phyloP scores from a whole-genome alignment of 2,797 vertebrate species.

The Phrynocephalus forsythii region DNA sequence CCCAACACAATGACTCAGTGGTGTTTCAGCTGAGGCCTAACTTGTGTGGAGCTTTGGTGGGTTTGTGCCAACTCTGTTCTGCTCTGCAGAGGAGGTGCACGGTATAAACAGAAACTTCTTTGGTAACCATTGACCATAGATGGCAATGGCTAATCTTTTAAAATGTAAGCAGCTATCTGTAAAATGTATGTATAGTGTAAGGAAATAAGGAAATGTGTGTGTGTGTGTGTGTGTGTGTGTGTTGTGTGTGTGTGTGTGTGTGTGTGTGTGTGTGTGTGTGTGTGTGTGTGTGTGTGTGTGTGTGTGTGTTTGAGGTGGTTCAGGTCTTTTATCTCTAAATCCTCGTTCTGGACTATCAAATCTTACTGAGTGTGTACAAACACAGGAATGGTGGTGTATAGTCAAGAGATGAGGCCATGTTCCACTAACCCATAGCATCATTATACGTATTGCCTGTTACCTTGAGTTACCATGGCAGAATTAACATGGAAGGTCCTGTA shows the following conservation, averaged over 20 bases:
- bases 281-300: background rate
- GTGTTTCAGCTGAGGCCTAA: background rate
- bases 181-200: conserved; percentile 1
- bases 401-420: background rate
- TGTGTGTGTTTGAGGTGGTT: background rate
- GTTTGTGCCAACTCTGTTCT: conserved; percentile 18
- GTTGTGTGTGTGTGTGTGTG: background rate
- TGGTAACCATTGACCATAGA: conserved; percentile 34
- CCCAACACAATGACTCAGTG: conserved; percentile 14
- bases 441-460: background rate
- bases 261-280: background rate
- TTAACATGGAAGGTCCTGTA: background rate
- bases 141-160: conserved; percentile 28
- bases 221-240: background rate
- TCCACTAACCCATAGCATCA: background rate
- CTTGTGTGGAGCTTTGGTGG: background rate
- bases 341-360: background rate
- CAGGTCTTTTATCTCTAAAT: background rate
- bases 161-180: conserved; percentile 12
- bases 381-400: background rate
- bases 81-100: background rate
- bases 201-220: background rate
- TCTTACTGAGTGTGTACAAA: background rate
- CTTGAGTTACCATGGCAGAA: background rate
- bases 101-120: conserved; percentile 29